Conservation (phyloP, 2,888 invertebrate genomes). For the Latrodectus hesperus region DNA sequence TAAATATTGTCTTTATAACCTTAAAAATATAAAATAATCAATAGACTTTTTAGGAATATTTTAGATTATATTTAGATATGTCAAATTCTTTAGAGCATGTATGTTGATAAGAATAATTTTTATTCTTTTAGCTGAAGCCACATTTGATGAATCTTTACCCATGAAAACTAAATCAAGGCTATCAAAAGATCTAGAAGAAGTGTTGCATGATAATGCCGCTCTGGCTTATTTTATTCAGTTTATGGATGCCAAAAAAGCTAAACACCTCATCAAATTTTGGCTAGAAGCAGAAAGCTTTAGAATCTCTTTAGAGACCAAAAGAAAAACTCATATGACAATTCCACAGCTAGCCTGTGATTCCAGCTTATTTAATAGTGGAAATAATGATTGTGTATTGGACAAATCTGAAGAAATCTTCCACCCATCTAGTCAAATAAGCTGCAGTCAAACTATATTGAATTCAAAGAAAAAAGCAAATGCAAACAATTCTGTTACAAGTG, state of each 20-base stretch:
- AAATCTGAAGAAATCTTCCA: conserved; percentile 64
- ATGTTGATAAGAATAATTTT: too few species aligned
- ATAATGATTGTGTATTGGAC: conserved; percentile 4
- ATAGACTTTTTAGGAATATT: too few species aligned
- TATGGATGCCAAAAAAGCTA: conserved; percentile 82
- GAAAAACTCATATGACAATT: conserved; percentile 7
- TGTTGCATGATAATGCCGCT: conserved; percentile 85
- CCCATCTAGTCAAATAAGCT: conserved; percentile 34
- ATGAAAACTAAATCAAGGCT: conserved; percentile 75
- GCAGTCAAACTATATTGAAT: too few species aligned
- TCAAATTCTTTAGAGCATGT: too few species aligned
- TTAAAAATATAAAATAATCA: too few species aligned
- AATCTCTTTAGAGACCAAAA: conserved; percentile 40
- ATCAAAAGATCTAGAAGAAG: conserved; percentile 84
- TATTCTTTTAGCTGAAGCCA: conserved; percentile 69
- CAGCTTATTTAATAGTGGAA: background rate
- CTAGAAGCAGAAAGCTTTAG: conserved; percentile 77
- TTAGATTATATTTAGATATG: too few species aligned
- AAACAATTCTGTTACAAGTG: background rate
- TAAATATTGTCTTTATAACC: too few species aligned
- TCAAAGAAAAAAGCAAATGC: too few species aligned
- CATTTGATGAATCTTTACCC: conserved; percentile 67
- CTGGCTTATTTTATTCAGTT: conserved; percentile 89
- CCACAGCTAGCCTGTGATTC: background rate
- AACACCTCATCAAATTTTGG: conserved; percentile 76